Base-by-base conservation (phyloP, 1,140 invertebrate species). In the Brachionus koreanus region DNA sequence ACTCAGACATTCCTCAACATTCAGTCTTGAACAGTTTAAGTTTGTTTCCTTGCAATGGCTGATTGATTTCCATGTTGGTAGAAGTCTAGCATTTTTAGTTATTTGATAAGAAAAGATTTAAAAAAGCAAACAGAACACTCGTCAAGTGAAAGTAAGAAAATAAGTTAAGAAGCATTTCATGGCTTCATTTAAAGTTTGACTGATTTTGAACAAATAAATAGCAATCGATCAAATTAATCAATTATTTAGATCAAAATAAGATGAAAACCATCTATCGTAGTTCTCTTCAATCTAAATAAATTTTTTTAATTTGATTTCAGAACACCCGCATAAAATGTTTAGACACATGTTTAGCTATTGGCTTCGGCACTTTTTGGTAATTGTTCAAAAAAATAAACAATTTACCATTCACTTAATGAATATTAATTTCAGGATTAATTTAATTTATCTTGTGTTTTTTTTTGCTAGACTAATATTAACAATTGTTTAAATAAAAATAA, bases 371-470 rank as follows among this genome's bases (percentile, higher is more conserved):
- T 65, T 65, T 65, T 65, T 65, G 12, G 25, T 65, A 65, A 65
- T 65, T 37, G 25, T 65, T 65, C 63, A 65, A 65, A 65, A 13
- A 35, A 65, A 37, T 33, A 65, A 65, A 37, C 63, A 33, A 65
- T 65, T 65, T 65, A 37, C 63, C 63, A 65, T 65, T 65, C 63
- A 65, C 33, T 65, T 65, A 65, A 65, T 65, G 63, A 65, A 65
- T 65, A 65, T 65, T 65, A 65, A 65, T 65, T 65, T 33, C 63
- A 65, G 16, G 63, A 65, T 65, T 65, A 65, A 33, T 65, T 65
- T 33, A 16, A 65, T n/a, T 37, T 65, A 65, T 65, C 25, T 65
- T 37, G 23, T 9, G n/a, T 13, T 29, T 13, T 35, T 65, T 13
- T 65, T 29, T 65, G 6, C 33, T 33, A 16, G 12, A 65, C 29